Percentiles rank a stretch among this genome's conserved stretches.
Conservation (phyloP, 2,113 vertebrate genomes). For the Trachemys scripta region DNA sequence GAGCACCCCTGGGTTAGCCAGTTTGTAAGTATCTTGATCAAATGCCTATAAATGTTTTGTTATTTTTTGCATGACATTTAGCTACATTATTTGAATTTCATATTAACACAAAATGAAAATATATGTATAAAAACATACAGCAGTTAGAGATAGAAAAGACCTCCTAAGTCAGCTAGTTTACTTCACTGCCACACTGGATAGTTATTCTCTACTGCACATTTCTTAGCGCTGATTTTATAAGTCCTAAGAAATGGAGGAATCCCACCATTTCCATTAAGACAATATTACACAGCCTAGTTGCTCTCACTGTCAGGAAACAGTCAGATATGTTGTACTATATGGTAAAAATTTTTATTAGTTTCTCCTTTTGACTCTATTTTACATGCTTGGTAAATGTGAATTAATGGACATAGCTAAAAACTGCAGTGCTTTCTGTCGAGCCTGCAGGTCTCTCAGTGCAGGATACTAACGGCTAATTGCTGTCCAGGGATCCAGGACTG, state of each 20-base stretch:
- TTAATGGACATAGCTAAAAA: background rate
- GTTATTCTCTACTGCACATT: conserved; percentile 41
- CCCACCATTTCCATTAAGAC: background rate
- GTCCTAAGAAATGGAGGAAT: conserved; percentile 51
- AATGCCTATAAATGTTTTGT: too few relatives aligned
- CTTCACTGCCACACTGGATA: conserved; percentile 13
- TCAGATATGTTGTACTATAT: background rate
- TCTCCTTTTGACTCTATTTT: background rate
- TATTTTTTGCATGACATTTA: background rate
- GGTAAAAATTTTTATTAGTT: background rate
- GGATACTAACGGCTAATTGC: conserved; percentile 10
- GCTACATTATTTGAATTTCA: conserved; percentile 17
- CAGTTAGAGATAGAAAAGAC: conserved; percentile 24
- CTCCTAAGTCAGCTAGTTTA: conserved; percentile 19
- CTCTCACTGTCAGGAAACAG: conserved; percentile 39
- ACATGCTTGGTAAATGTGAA: background rate
- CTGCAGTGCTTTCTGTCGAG: background rate
- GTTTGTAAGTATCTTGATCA: too few relatives aligned
- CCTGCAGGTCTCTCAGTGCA: background rate
- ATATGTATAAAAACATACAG: conserved; percentile 33
- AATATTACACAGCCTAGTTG: background rate
- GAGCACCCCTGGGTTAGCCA: too few relatives aligned
- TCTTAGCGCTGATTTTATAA: conserved; percentile 40
- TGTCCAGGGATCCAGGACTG: background rate
- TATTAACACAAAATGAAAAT: conserved; percentile 39